Conservation (phyloP, 2,113 vertebrate genomes). For the Xiphophorus maculatus region DNA sequence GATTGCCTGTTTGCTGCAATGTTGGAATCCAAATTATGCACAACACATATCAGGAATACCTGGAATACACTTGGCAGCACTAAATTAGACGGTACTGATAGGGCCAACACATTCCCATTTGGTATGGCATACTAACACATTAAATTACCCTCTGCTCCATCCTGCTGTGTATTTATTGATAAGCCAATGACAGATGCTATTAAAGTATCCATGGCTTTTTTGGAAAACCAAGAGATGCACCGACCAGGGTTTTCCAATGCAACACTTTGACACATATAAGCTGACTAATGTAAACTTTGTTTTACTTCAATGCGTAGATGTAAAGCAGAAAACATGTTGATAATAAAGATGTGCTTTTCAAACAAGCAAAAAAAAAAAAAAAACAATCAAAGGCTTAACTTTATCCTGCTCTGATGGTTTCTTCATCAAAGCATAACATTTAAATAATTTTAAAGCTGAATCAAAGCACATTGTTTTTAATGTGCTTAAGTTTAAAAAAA, state of each 20-base stretch:
- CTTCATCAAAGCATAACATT: too few species aligned
- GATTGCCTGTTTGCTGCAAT: constrained; percentile 45
- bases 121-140: constrained; percentile 4
- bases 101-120: constrained; percentile 4
- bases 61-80: constrained; percentile 42
- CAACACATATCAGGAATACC: constrained; percentile 38
- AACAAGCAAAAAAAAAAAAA: too few species aligned
- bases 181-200: neutral
- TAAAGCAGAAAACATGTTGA: neutral
- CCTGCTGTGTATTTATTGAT: neutral
- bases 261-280: neutral
- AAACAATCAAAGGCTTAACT: too few species aligned
- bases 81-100: constrained; percentile 36
- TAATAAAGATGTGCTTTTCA: too few species aligned
- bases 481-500: too few species aligned
- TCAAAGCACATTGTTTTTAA: too few species aligned
- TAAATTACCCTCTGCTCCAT: neutral
- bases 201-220: neutral
- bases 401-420: too few species aligned
- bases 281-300: neutral
- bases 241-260: neutral
- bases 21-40: constrained; percentile 47
- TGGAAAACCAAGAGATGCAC: neutral
- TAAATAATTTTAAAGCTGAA: too few species aligned
- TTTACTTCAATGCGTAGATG: neutral